These are phyloP conservation scores for Grantiella picta DNA, from an alignment of 2,113 vertebrate genomes.

Conservation along the genomic window DNA sequence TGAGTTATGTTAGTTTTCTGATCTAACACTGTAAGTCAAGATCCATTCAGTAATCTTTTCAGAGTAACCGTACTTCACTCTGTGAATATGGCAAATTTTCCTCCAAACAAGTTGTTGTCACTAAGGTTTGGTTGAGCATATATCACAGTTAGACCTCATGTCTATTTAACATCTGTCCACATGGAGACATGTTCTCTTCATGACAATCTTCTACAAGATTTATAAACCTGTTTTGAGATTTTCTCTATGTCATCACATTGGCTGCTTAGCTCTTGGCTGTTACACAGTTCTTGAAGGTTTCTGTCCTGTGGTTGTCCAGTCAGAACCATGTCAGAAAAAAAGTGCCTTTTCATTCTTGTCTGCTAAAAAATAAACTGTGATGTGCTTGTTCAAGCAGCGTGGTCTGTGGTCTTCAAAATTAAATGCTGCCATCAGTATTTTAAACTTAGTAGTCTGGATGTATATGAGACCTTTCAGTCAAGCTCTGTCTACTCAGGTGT, in stretches of 20 bases:
- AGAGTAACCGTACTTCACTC: neutral
- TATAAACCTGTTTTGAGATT: neutral
- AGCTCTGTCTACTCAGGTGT: neutral
- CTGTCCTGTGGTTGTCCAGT: neutral
- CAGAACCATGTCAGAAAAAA: neutral
- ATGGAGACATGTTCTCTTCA: neutral
- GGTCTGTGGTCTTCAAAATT: neutral
- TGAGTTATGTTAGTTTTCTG: neutral
- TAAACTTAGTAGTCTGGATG: neutral
- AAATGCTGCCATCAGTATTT: neutral
- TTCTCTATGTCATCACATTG: fast-evolving
- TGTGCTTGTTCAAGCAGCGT: neutral
- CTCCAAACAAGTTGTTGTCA: neutral
- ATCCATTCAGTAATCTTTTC: neutral
- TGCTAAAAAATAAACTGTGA: neutral
- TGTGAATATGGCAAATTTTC: neutral
- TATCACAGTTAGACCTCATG: neutral
- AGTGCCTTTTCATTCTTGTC: neutral
- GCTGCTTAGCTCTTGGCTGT: neutral
- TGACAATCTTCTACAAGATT: neutral
- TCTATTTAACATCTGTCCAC: neutral
- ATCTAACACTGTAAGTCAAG: neutral
- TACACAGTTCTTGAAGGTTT: neutral
- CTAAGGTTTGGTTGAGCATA: neutral
- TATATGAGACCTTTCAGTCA: neutral